Conservation (phyloP, 2,797 vertebrate species). For the Petrocephalus sullivani region DNA sequence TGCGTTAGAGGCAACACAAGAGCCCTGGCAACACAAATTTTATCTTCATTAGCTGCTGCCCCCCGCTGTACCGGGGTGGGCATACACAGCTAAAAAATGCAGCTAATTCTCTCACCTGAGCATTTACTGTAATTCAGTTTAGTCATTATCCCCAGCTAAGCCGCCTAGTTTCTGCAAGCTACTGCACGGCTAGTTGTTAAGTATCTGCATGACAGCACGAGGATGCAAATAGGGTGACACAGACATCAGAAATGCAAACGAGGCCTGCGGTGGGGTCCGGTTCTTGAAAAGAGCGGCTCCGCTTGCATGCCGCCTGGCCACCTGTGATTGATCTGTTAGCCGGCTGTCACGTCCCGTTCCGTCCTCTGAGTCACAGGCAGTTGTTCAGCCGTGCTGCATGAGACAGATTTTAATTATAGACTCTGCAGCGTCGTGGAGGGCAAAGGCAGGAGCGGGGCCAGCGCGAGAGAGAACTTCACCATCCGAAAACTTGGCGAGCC, state of each 20-base stretch:
- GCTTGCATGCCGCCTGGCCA: constrained; percentile 50
- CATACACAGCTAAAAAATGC: not conserved
- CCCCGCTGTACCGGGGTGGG: too few relatives aligned
- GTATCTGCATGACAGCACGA: not conserved
- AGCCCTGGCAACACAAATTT: not conserved
- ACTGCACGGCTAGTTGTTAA: not conserved
- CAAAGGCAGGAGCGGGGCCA: not conserved
- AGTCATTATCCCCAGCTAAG: not conserved
- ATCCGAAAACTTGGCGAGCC: not conserved
- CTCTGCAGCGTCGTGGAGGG: constrained; percentile 53
- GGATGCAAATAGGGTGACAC: not conserved
- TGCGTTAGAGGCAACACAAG: too few relatives aligned
- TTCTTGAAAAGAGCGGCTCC: constrained; percentile 17
- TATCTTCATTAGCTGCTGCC: not conserved
- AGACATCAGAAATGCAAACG: not conserved
- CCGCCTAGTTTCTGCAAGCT: not conserved
- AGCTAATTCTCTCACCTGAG: not conserved
- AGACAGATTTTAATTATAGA: constrained; percentile 65
- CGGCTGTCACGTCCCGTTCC: constrained; percentile 61
- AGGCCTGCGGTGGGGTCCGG: not conserved
- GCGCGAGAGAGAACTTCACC: constrained; percentile 27
- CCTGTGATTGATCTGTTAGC: constrained; percentile 58
- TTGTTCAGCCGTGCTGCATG: constrained; percentile 27
- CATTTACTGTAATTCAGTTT: not conserved
- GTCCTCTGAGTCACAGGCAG: constrained; percentile 61